Percentiles rank a stretch among this genome's conserved stretches.
These are phyloP conservation scores for Corythucha ciliata DNA, from an alignment of 2,888 invertebrate species.

Conservation along the genomic window DNA sequence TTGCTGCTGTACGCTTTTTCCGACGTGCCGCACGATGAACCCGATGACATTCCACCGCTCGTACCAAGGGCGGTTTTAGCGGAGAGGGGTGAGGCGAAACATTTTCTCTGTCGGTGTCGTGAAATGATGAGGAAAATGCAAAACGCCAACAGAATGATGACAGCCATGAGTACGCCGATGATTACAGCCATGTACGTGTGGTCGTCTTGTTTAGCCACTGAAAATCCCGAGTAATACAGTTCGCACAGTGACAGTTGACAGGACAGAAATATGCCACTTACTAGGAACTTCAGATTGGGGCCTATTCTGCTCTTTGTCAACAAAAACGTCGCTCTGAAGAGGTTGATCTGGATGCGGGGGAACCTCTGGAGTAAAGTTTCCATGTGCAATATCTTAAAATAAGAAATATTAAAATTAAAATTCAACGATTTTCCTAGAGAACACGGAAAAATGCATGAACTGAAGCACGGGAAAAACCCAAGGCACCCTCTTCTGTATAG, in stretches of 20 bases:
- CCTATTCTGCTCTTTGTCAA: constrained; percentile 35
- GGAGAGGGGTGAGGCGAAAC: constrained; percentile 60
- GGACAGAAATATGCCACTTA: constrained; percentile 17
- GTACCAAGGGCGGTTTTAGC: constrained; percentile 46
- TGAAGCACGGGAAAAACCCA: too few relatives aligned
- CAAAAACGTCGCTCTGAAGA: constrained; percentile 37
- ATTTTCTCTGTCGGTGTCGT: constrained; percentile 60
- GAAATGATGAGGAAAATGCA: constrained; percentile 63
- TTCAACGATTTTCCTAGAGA: neutral
- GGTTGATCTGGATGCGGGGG: constrained; percentile 47
- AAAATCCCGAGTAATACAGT: constrained; percentile 1
- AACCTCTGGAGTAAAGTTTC: constrained; percentile 62
- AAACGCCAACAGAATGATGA: constrained; percentile 61
- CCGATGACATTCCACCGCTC: constrained; percentile 30
- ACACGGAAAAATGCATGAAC: too few relatives aligned
- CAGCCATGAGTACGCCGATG: constrained; percentile 63
- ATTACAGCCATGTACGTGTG: constrained; percentile 66
- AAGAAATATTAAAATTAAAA: neutral
- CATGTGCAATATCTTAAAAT: constrained; percentile 47
- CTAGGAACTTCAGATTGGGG: constrained; percentile 39
- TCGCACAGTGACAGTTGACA: neutral
- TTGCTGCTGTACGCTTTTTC: constrained; percentile 44
- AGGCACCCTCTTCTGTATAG: too few relatives aligned
- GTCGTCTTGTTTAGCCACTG: constrained; percentile 60
- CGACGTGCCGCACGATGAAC: constrained; percentile 39